Conservation (phyloP, 1,140 invertebrate genomes). For the Archegozetes longisetosus region DNA sequence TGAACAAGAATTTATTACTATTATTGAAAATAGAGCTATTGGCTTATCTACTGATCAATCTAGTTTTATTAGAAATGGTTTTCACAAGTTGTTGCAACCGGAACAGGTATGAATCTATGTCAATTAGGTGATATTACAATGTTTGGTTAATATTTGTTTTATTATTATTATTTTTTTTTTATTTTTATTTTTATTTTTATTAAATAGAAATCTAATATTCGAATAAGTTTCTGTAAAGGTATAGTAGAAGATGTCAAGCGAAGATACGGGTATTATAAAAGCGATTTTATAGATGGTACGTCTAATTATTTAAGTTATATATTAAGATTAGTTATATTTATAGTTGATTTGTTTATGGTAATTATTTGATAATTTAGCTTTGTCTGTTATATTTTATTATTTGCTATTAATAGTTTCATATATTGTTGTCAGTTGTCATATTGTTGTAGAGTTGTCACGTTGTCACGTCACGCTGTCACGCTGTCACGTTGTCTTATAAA, state of each 20-base stretch:
- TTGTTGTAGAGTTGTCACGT: too few species aligned
- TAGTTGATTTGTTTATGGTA: too few species aligned
- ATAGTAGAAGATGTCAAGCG: conserved; percentile 26
- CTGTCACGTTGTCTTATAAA: too few species aligned
- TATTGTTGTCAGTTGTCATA: too few species aligned
- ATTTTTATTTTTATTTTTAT: too few species aligned
- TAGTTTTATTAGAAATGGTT: neutral
- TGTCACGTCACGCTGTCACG: too few species aligned
- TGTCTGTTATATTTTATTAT: too few species aligned
- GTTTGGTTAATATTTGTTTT: too few species aligned
- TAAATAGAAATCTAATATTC: neutral
- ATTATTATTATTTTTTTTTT: too few species aligned
- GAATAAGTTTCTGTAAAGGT: conserved; percentile 17
- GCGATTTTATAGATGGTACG: conserved; percentile 28
- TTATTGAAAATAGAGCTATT: neutral
- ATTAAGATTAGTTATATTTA: too few species aligned
- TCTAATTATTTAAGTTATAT: conserved; percentile 5
- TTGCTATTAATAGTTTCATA: too few species aligned
- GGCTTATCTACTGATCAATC: neutral
- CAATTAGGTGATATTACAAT: too few species aligned
- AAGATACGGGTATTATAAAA: conserved; percentile 24
- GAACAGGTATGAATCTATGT: neutral
- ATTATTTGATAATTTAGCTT: conserved; percentile 6
- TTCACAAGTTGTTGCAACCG: neutral
- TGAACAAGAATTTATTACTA: conserved; percentile 2